These are phyloP conservation scores for Hydrozoanthus tunicans DNA, from an alignment of 64 coral and sea anemone genomes.

Conservation along the genomic window DNA sequence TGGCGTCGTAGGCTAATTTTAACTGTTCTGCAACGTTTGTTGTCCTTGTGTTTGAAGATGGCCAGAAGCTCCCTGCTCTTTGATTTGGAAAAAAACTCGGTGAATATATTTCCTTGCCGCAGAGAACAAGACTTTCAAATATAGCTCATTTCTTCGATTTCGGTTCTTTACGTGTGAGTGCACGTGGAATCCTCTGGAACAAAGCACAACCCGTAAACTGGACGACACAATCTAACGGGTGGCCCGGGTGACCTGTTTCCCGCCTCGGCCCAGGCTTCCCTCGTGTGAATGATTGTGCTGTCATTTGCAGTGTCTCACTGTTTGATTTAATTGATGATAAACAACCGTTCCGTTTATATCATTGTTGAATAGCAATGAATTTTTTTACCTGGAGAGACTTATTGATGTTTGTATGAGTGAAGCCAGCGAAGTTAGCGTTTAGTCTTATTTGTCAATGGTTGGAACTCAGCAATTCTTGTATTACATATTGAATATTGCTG, in stretches of 20 bases:
- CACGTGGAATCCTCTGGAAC: not conserved
- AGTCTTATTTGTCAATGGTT: too few species aligned
- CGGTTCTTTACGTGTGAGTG: conserved; percentile 3
- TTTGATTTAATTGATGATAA: too few species aligned
- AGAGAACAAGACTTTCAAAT: not conserved
- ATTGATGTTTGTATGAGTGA: too few species aligned
- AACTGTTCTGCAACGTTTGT: not conserved
- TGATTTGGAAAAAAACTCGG: not conserved
- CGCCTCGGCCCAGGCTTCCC: too few species aligned
- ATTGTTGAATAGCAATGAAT: too few species aligned
- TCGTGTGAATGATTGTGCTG: too few species aligned
- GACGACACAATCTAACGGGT: not conserved
- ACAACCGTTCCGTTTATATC: too few species aligned
- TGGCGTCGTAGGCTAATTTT: conserved; percentile 40
- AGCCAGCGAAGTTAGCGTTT: too few species aligned
- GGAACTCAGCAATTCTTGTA: too few species aligned
- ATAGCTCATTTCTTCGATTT: not conserved
- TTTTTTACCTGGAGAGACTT: too few species aligned
- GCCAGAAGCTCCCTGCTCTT: not conserved
- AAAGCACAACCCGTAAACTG: not conserved
- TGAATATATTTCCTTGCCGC: not conserved
- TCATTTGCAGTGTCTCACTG: too few species aligned
- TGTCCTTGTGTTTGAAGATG: not conserved
- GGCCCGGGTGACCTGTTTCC: not conserved
- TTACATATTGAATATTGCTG: too few species aligned